Evolutionary conservation across 2,113 vertebrate species (phyloP), one percentile per base, ranked within the genome.

Genomic region (Lipophrys pholis): DNA sequence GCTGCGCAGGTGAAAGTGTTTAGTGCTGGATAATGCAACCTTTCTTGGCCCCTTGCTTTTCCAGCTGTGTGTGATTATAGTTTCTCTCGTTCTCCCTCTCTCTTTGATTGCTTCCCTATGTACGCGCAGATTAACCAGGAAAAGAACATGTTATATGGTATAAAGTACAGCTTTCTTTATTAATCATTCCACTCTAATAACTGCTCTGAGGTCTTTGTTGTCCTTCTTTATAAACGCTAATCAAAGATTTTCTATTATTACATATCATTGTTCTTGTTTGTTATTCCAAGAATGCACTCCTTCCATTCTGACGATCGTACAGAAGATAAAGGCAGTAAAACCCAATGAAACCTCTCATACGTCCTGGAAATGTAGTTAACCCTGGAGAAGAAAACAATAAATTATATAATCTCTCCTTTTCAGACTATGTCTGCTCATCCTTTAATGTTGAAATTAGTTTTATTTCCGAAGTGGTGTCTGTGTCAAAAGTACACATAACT

Each of bases 81-180:
- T 80, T 64, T 70, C 35, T 70, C 65, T 88, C 68, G 30, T 53
- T 72, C 70, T 67, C 73, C 68, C 36, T 74, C 76, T 68, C 50
- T 51, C 43, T 71, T 59, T 91, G 87, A 92, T 93, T 91, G 92
- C 92, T 96, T 93, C 90, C 94, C 91, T 74, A 86, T 90, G 86
- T 94, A 94, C 89, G 93, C 88, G 87, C 94, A 96, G 95, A 94
- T 95, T 95, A 95, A 94, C 93, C 94, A 91, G 90, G 93, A 93
- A 93, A 92, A 94, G 92, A 91, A 95, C 93, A 95, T 45, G 61
- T 85, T 93, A 92, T 94, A 93, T 91, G 71, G 74, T 75, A 65
- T 42, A 61, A 70, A 64, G 72, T 85, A 69, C 75, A 70, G 64
- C 62, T 36, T 8, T 46, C 66, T 73, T 15, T 11, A 50, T 62